These are phyloP conservation scores for Salvelinus fontinalis DNA, from an alignment of 2,113 vertebrate genomes.

Conservation along the genomic window DNA sequence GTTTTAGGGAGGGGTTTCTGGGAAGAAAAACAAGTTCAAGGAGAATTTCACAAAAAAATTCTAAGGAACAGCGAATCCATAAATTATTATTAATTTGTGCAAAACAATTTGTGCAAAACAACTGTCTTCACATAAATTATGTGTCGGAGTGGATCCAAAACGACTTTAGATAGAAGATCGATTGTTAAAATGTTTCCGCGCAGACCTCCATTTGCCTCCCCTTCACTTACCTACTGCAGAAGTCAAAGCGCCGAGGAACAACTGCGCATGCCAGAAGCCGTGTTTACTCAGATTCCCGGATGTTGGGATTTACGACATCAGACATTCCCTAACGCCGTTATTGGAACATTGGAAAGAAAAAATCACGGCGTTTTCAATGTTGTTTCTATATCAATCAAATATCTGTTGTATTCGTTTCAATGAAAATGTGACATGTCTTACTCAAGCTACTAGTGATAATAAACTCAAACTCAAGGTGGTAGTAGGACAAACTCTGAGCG, in stretches of 20 bases:
- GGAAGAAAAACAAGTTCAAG: conserved; percentile 25
- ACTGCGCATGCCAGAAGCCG: conserved; percentile 37
- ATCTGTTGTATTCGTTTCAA: too few species aligned
- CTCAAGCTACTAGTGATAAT: too few species aligned
- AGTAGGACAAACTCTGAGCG: too few species aligned
- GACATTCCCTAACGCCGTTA: background rate
- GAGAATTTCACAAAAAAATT: background rate
- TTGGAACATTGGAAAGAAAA: too few species aligned
- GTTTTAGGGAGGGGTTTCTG: conserved; percentile 98
- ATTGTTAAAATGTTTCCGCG: conserved; percentile 8
- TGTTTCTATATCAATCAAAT: too few species aligned
- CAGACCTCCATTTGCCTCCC: conserved; percentile 16
- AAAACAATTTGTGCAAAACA: background rate
- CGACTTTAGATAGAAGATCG: conserved; percentile 1
- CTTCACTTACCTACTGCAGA: conserved; percentile 53
- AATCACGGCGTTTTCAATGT: too few species aligned
- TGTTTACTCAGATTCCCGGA: conserved; percentile 31
- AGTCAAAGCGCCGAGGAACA: conserved; percentile 43
- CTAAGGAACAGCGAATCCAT: background rate
- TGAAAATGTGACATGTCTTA: too few species aligned
- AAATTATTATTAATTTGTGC: background rate
- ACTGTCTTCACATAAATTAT: background rate
- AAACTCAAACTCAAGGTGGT: too few species aligned
- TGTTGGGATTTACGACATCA: background rate
- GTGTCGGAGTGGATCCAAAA: background rate